These are phyloP conservation scores for Cataglyphis altisquamis DNA, from an alignment of 2,888 invertebrate genomes.

Conservation along the genomic window DNA sequence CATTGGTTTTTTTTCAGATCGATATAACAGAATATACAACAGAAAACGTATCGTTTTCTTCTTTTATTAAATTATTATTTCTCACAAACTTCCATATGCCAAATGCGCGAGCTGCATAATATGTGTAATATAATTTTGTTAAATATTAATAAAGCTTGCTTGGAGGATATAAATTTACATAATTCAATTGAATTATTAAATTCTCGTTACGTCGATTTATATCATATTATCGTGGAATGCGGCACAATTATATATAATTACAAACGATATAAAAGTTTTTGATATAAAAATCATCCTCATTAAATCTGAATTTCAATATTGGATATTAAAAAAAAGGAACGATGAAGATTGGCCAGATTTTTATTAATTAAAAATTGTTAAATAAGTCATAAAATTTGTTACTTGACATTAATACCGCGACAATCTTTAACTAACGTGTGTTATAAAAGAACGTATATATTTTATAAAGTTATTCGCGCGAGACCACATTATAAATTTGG, in stretches of 20 bases:
- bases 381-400: not conserved
- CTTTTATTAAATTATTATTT: slow-evolving; percentile 9
- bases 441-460: not conserved
- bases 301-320: not conserved
- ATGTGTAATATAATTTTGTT: slow-evolving; percentile 5
- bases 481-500: slow-evolving; percentile 14
- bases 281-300: not conserved
- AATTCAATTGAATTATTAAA: slow-evolving; percentile 46
- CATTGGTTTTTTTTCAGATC: slow-evolving; percentile 28
- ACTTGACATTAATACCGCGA: not conserved
- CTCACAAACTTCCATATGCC: not conserved
- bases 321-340: not conserved
- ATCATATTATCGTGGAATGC: not conserved
- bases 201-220: slow-evolving; percentile 2
- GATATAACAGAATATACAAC: not conserved
- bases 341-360: not conserved
- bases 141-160: slow-evolving; percentile 22
- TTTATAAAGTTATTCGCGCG: not conserved
- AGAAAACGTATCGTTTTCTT: slow-evolving; percentile 3
- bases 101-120: not conserved
- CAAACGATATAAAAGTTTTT: not conserved
- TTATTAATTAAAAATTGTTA: not conserved
- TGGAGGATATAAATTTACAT: not conserved
- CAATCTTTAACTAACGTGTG: not conserved
- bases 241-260: not conserved